phyloP scores from a whole-genome alignment of 30 jellyfish, hydroid and myxozoan species.

The Hydractinia symbiolongicarpus region DNA sequence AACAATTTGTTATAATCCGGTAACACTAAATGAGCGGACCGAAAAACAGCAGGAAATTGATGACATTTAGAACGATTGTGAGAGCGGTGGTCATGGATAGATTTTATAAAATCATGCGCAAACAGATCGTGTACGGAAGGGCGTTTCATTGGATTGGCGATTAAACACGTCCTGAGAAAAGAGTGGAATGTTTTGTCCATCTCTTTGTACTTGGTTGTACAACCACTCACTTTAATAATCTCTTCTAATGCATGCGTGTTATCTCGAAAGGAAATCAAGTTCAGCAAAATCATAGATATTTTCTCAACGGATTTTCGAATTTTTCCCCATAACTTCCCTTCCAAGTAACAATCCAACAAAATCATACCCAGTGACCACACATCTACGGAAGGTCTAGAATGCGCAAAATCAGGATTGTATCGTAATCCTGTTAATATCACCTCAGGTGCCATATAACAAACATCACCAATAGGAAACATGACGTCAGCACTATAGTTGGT shows the following conservation, averaged over 20 bases:
- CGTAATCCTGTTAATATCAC: constrained; percentile 65
- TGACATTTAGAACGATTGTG: constrained; percentile 11
- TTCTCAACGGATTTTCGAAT: constrained; percentile 11
- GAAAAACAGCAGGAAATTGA: constrained; percentile 74
- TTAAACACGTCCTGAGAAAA: constrained; percentile 51
- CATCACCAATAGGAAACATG: constrained; percentile 88
- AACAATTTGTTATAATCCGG: constrained; percentile 72
- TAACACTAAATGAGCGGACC: constrained; percentile 46
- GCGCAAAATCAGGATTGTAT: constrained; percentile 12
- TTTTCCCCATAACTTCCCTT: constrained; percentile 40
- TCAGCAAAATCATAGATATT: constrained; percentile 12
- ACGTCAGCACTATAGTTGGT: constrained; percentile 74
- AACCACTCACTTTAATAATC: constrained; percentile 20
- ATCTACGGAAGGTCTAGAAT: constrained; percentile 66
- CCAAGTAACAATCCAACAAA: constrained; percentile 72
- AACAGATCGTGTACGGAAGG: constrained; percentile 20
- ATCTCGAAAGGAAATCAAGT: constrained; percentile 7
- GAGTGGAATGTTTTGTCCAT: constrained; percentile 57
- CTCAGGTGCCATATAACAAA: constrained; percentile 77
- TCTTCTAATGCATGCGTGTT: constrained; percentile 10
- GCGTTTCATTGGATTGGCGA: constrained; percentile 42
- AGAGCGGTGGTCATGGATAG: constrained; percentile 1
- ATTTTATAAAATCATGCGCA: constrained; percentile 20
- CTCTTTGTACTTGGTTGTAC: not conserved
- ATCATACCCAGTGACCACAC: constrained; percentile 95